A percentile compares a stretch with the other conserved stretches of the same genome.
phyloP scores from a whole-genome alignment of 2,113 vertebrate species.

The Cromileptes altivelis region DNA sequence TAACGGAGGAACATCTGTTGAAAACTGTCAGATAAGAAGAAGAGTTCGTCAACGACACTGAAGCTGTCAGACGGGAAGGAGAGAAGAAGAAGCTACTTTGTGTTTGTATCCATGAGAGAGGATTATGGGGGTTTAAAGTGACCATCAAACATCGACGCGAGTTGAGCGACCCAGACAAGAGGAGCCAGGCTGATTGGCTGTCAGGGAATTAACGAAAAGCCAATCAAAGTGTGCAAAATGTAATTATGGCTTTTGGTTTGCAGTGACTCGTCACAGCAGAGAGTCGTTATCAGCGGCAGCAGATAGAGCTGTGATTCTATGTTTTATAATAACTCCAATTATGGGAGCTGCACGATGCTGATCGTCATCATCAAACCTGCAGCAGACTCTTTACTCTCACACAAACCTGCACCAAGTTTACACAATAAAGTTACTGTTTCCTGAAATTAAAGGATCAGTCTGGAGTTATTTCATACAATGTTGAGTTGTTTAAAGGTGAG shows the following conservation, averaged over 20 bases:
- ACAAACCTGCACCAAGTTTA: too few species aligned
- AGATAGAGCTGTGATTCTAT: constrained; percentile 19
- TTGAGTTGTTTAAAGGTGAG: too few species aligned
- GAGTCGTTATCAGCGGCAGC: constrained; percentile 18
- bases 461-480: too few species aligned
- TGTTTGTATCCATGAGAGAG: constrained; percentile 12
- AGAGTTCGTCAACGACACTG: neutral
- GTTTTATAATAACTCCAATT: too few species aligned
- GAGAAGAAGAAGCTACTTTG: neutral
- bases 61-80: constrained; percentile 4
- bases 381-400: too few species aligned
- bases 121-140: constrained; percentile 62
- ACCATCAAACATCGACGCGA: constrained; percentile 41
- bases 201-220: constrained; percentile 51
- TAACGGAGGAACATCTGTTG: constrained; percentile 8
- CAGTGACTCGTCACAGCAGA: too few species aligned
- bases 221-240: constrained; percentile 38
- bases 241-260: constrained; percentile 30
- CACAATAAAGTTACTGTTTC: too few species aligned
- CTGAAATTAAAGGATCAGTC: too few species aligned
- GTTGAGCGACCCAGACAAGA: neutral
- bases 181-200: constrained; percentile 43
- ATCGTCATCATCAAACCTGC: too few species aligned
- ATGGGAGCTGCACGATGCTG: too few species aligned
- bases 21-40: neutral